Evolutionary conservation across 2,888 invertebrate species (phyloP).

Genomic region (Ernsta delagoae): DNA sequence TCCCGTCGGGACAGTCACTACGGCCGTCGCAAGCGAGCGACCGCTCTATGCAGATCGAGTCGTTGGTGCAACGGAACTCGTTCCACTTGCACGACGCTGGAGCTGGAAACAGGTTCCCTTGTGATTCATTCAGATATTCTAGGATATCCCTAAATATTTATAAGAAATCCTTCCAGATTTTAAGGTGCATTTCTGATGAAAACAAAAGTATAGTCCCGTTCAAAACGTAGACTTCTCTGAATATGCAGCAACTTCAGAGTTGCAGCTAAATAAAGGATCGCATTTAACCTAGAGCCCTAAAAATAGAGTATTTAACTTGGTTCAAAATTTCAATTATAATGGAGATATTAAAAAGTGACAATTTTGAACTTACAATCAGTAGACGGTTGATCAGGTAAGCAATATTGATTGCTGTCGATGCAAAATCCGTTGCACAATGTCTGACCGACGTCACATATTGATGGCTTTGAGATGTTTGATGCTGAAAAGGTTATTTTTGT

Average conservation of each 20-base stretch:
- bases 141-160: too few relatives aligned
- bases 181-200: too few relatives aligned
- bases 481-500: conserved; percentile 21
- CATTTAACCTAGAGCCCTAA: too few relatives aligned
- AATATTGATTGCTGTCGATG: conserved; percentile 30
- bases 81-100: conserved; percentile 46
- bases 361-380: not conserved
- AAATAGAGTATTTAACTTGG: too few relatives aligned
- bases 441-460: conserved; percentile 39
- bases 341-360: too few relatives aligned
- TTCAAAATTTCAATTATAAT: too few relatives aligned
- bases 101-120: conserved; percentile 7
- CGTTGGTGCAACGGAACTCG: conserved; percentile 56
- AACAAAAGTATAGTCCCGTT: too few relatives aligned
- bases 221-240: too few relatives aligned
- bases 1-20: conserved; percentile 62
- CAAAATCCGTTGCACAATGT: conserved; percentile 41
- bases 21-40: conserved; percentile 60
- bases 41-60: conserved; percentile 57
- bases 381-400: not conserved
- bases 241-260: too few relatives aligned
- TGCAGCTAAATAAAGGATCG: too few relatives aligned
- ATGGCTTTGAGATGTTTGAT: conserved; percentile 4
- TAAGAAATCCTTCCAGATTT: too few relatives aligned
- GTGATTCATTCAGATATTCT: too few relatives aligned